Evolutionary conservation across 1,140 invertebrate species (phyloP).

Genomic region (Kradibia gibbosae): DNA sequence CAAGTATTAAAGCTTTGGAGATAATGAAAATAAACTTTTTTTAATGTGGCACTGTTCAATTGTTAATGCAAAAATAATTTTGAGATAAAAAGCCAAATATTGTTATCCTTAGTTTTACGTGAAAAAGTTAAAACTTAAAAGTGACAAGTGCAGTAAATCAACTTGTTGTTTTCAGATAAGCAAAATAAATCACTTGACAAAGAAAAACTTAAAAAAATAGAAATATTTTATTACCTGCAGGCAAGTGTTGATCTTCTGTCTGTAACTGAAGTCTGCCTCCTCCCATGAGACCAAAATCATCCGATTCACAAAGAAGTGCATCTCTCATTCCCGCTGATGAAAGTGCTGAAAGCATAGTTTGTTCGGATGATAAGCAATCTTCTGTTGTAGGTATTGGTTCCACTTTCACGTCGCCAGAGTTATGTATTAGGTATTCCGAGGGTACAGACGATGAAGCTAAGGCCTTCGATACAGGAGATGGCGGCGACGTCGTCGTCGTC

Average conservation of each 20-base stretch:
- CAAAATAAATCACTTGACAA: not conserved
- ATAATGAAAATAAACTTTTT: too few relatives aligned
- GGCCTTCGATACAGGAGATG: conserved; percentile 25
- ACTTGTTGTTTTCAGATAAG: too few relatives aligned
- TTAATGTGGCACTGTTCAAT: too few relatives aligned
- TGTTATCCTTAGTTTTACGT: too few relatives aligned
- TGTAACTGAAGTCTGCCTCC: conserved; percentile 78
- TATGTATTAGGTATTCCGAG: conserved; percentile 60
- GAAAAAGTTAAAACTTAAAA: too few relatives aligned
- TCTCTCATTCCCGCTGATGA: conserved; percentile 73
- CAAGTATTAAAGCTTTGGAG: too few relatives aligned
- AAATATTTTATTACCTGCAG: conserved; percentile 66
- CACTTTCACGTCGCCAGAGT: conserved; percentile 59
- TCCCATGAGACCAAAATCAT: conserved; percentile 79
- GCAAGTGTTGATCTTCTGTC: conserved; percentile 82
- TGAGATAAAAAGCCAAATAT: too few relatives aligned
- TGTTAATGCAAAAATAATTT: too few relatives aligned
- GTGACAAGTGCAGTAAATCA: not conserved
- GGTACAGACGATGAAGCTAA: conserved; percentile 52
- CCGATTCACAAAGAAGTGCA: conserved; percentile 77
- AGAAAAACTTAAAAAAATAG: not conserved
- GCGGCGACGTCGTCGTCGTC: conserved; percentile 40
- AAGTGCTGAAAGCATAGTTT: conserved; percentile 57
- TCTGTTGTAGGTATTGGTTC: conserved; percentile 58
- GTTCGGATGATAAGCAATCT: conserved; percentile 54